phyloP scores from a whole-genome alignment of 64 coral and sea anemone genomes.

The Montipora capricornis region DNA sequence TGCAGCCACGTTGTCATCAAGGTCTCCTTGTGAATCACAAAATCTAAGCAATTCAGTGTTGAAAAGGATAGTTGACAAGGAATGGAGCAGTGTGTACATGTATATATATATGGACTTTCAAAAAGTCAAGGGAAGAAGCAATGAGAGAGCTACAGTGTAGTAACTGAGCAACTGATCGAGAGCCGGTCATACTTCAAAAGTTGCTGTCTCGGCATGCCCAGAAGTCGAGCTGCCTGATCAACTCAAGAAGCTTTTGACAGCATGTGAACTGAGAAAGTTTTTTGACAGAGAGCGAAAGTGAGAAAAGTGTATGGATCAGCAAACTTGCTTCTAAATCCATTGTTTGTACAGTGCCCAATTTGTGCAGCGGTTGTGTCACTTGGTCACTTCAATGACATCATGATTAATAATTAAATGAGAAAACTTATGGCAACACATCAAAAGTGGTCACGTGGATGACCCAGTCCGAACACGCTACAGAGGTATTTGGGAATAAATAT shows the following conservation, averaged over 20 bases:
- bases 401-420: constrained; percentile 20
- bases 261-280: not conserved
- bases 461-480: not conserved
- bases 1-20: too few relatives aligned
- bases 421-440: constrained; percentile 55
- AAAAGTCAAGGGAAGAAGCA: too few relatives aligned
- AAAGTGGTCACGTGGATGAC: constrained; percentile 47
- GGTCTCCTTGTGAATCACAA: too few relatives aligned
- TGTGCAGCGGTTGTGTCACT: constrained; percentile 44
- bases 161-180: too few relatives aligned
- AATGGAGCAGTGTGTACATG: too few relatives aligned
- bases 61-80: too few relatives aligned
- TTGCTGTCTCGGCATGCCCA: constrained; percentile 37
- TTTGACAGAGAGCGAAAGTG: constrained; percentile 35
- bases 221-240: constrained; percentile 42
- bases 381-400: constrained; percentile 57
- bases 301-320: constrained; percentile 68
- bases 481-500: too few relatives aligned
- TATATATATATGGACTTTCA: too few relatives aligned
- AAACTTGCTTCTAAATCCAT: constrained; percentile 53
- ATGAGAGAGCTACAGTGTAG: too few relatives aligned
- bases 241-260: constrained; percentile 65
- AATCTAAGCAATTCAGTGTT: too few relatives aligned
- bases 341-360: not conserved
- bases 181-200: not conserved